A percentile compares a stretch with the other conserved stretches of the same genome.
Conservation (phyloP, 2,113 vertebrate genomes). For the Carollia perspicillata region DNA sequence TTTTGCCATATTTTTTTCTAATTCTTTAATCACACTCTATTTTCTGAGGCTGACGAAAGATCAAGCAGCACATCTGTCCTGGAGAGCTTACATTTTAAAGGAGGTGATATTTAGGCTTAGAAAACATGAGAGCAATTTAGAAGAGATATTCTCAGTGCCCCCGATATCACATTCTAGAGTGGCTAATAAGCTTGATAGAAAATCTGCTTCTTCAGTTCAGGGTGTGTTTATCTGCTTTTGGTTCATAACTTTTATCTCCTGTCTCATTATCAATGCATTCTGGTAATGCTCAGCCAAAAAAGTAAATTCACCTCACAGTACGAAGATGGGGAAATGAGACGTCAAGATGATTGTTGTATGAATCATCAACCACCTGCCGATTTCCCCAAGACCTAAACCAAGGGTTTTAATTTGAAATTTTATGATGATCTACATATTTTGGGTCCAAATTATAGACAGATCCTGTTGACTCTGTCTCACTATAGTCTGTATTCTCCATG, state of each 20-base stretch:
- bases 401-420: slow-evolving; percentile 21
- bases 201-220: neutral
- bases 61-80: neutral
- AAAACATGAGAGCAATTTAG: neutral
- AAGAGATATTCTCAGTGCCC: neutral
- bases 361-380: neutral
- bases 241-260: neutral
- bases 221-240: neutral
- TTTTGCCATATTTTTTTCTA: neutral
- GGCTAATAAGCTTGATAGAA: slow-evolving; percentile 1
- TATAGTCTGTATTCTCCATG: neutral
- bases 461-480: neutral
- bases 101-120: neutral
- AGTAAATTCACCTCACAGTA: neutral
- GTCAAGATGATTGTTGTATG: neutral
- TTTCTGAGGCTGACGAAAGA: neutral
- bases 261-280: neutral
- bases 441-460: neutral
- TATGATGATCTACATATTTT: neutral
- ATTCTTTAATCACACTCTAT: neutral
- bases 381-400: neutral
- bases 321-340: neutral
- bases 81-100: neutral
- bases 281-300: neutral
- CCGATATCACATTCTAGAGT: neutral